phyloP scores from a whole-genome alignment of 2,797 vertebrate species.

The Schizopygopsis malacanthus region DNA sequence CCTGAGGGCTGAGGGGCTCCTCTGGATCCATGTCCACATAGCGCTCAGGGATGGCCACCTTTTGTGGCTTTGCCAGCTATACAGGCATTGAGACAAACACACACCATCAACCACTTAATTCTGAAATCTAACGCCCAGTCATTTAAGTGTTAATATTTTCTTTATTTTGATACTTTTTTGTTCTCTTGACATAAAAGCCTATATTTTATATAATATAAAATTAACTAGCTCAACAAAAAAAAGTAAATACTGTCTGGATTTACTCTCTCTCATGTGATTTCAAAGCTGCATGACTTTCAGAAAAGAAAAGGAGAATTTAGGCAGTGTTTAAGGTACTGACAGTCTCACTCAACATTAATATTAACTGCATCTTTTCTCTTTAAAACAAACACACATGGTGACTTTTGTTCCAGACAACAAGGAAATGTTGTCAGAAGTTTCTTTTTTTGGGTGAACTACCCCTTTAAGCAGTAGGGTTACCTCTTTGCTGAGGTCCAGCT shows the following conservation, averaged over 20 bases:
- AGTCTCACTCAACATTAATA: not conserved
- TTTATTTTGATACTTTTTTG: not conserved
- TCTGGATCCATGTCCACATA: conserved; percentile 92
- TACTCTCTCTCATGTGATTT: not conserved
- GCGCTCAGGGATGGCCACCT: conserved; percentile 93
- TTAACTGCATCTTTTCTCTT: not conserved
- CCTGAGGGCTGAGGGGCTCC: conserved; percentile 90
- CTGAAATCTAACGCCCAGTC: not conserved
- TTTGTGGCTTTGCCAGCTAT: conserved; percentile 92
- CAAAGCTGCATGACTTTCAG: not conserved
- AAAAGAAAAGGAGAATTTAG: not conserved
- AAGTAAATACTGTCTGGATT: not conserved
- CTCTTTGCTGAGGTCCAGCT: conserved; percentile 95
- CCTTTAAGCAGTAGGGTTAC: conserved; percentile 65
- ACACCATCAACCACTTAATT: not conserved
- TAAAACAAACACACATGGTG: not conserved
- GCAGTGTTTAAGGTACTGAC: not conserved
- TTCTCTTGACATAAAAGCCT: not conserved
- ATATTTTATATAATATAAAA: not conserved
- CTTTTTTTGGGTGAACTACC: not conserved
- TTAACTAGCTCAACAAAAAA: not conserved
- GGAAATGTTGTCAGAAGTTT: not conserved
- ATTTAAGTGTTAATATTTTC: not conserved
- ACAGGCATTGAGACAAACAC: conserved; percentile 44
- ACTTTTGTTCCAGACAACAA: not conserved